Evolutionary conservation across 2,113 vertebrate genomes (phyloP), one percentile per base, ranked within the genome.

Genomic region (Ophthalmolycus amberensis): DNA sequence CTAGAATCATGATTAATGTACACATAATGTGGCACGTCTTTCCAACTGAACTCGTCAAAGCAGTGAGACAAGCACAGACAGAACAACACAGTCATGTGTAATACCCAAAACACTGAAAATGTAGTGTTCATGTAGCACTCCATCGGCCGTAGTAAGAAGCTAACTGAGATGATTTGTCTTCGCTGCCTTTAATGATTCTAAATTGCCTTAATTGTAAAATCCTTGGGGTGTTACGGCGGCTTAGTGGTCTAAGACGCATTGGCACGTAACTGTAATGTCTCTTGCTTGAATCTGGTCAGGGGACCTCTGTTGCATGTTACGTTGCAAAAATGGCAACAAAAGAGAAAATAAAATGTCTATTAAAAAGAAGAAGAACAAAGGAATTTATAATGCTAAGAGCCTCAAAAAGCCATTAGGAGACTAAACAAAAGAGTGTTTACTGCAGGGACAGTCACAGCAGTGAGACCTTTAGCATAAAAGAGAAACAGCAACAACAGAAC

Each of bases 351-450:
- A 56, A 56, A 27, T 27, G 10, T 25, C 18, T 7, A 7, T 14
- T 42, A 27, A 66, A 34, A 44, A n/a, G 25, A 32, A 60, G 1
- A 68, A 60, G n/a, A 46, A 59, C 56, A 40, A 75, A 64, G 27
- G 7, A 18, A 50, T 22, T 11, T 59, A 59, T 32, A 67, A 54
- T 27, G 42, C 18, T 69, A 37, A 76, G 34, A 80, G 52, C 0
- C 20, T 63, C 42, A 77, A 71, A 81, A 48, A 40, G 63, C 42
- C 56, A 58, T 9, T 25, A 38, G n/a, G n/a, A 16, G 22, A 60
- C 64, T 44, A 59, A 66, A 64, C 77, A 75, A 37, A n/a, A 62
- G 8, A 70, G 59, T 52, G 42, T 50, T 46, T 59, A 66, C 16
- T 46, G 34, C 10, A 3, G 29, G 16, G 52, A 70, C 64, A 34